A percentile compares a stretch with the other conserved stretches of the same genome.
These are phyloP conservation scores for Macrotus californicus DNA, from an alignment of 2,113 vertebrate species.

Conservation along the genomic window DNA sequence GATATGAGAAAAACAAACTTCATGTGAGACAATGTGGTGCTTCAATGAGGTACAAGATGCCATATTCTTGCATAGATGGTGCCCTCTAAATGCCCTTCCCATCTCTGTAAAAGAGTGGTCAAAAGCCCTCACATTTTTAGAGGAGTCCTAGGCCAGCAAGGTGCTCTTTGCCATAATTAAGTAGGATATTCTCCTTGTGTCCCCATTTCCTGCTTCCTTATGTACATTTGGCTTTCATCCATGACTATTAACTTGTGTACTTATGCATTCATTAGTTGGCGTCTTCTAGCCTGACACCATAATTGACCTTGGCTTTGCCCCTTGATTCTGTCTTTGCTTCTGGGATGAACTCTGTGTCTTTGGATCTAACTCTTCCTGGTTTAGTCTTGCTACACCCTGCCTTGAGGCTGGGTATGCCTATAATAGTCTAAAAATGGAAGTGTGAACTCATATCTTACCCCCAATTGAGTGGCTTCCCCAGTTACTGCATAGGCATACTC, in stretches of 20 bases:
- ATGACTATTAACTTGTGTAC: not conserved
- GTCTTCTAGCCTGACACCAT: not conserved
- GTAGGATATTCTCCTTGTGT: not conserved
- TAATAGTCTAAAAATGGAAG: not conserved
- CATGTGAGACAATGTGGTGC: not conserved
- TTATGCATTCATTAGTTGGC: constrained; percentile 4
- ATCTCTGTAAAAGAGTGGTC: not conserved
- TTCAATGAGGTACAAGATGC: not conserved
- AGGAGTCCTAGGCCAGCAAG: not conserved
- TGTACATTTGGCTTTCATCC: constrained; percentile 21
- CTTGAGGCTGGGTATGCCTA: not conserved
- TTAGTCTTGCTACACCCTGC: not conserved
- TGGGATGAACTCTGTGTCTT: constrained; percentile 8
- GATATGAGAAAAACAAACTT: not conserved
- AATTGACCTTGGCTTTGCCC: constrained; percentile 28
- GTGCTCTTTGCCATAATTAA: not conserved
- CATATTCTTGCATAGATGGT: not conserved
- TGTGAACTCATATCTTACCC: not conserved
- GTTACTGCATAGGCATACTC: not conserved
- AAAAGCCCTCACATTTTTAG: not conserved
- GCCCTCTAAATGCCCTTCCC: not conserved
- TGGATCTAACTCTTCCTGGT: not conserved
- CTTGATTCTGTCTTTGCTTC: constrained; percentile 24
- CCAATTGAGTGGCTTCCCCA: not conserved
- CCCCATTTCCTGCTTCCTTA: not conserved